A percentile compares a stretch with the other conserved stretches of the same genome.
Conservation (phyloP, 2,888 invertebrate genomes). For the Oscheius sp. region DNA sequence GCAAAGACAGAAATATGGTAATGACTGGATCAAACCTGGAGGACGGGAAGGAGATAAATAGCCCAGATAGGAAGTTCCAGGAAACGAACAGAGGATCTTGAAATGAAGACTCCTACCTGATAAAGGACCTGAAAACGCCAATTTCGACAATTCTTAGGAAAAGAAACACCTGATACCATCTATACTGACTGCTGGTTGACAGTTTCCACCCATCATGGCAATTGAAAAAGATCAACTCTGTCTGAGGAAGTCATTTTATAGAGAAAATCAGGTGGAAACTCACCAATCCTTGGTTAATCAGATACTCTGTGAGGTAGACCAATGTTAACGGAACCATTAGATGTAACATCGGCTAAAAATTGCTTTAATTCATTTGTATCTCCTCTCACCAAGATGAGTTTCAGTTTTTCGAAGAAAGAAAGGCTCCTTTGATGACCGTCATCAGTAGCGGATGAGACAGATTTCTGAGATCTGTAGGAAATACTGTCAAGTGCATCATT, state of each 20-base stretch:
- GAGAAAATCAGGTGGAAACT: not conserved
- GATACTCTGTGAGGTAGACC: constrained; percentile 86
- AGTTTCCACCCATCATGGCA: constrained; percentile 64
- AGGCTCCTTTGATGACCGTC: constrained; percentile 11
- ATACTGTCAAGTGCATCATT: not conserved
- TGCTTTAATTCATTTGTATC: not conserved
- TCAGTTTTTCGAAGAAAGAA: constrained; percentile 23
- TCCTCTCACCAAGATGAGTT: constrained; percentile 23
- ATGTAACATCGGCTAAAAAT: constrained; percentile 77
- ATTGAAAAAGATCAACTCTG: constrained; percentile 65
- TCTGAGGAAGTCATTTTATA: constrained; percentile 42
- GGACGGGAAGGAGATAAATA: constrained; percentile 60
- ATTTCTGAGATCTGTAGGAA: not conserved
- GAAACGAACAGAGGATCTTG: constrained; percentile 84
- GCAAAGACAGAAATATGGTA: constrained; percentile 68
- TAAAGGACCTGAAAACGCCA: constrained; percentile 77
- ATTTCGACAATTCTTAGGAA: too few relatives aligned
- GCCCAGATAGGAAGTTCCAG: constrained; percentile 78
- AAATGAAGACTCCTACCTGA: constrained; percentile 86
- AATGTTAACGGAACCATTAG: constrained; percentile 84
- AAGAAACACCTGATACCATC: constrained; percentile 58
- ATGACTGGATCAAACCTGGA: constrained; percentile 61
- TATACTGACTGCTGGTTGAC: constrained; percentile 56
- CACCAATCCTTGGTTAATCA: constrained; percentile 68
- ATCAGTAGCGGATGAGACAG: not conserved